Conservation (phyloP, 2,113 vertebrate species). For the Okapia johnstoni region DNA sequence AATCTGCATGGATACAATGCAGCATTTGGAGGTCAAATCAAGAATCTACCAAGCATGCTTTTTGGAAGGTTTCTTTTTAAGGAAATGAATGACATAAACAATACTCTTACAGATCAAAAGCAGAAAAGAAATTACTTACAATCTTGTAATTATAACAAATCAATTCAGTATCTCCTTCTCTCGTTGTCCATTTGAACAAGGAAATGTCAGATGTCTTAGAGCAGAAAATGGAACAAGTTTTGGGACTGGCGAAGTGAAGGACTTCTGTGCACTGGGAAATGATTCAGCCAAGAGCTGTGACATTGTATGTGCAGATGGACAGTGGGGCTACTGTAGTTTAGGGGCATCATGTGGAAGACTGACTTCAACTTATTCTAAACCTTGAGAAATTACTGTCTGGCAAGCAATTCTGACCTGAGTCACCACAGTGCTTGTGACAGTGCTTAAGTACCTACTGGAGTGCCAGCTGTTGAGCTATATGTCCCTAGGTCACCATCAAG, state of each 20-base stretch:
- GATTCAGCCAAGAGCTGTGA: not conserved
- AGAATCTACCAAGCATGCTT: not conserved
- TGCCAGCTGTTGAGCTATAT: not conserved
- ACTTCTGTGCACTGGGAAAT: not conserved
- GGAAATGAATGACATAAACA: not conserved
- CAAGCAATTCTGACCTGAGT: not conserved
- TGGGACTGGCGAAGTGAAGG: not conserved
- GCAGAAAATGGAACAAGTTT: not conserved
- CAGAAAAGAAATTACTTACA: conserved; percentile 3
- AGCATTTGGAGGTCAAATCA: not conserved
- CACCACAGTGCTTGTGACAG: not conserved
- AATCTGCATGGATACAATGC: not conserved
- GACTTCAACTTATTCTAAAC: conserved; percentile 9
- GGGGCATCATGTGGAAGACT: not conserved
- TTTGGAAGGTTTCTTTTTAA: not conserved
- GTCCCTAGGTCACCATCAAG: not conserved
- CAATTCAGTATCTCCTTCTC: not conserved
- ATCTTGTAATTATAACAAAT: not conserved
- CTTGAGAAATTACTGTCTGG: not conserved
- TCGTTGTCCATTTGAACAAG: not conserved
- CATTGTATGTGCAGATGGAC: not conserved
- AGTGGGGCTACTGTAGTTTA: not conserved
- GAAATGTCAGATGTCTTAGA: not conserved
- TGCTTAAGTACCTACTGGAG: not conserved
- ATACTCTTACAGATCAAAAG: not conserved